Percentiles rank a stretch among this genome's conserved stretches.
These are phyloP conservation scores for Terebella lapidaria DNA, from an alignment of 2,888 invertebrate genomes.

Conservation along the genomic window DNA sequence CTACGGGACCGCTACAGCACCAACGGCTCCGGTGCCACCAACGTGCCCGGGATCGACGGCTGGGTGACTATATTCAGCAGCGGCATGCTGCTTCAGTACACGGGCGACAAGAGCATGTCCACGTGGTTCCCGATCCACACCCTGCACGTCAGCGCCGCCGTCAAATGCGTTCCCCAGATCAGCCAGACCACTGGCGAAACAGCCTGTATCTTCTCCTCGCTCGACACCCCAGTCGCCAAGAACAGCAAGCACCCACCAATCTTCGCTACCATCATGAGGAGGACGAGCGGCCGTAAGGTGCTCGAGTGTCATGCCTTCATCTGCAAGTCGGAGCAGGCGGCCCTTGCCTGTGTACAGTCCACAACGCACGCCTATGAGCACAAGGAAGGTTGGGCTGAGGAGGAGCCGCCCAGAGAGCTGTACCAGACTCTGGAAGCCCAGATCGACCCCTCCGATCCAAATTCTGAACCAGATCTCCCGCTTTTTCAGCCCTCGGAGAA, in stretches of 20 bases:
- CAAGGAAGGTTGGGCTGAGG: slow-evolving; percentile 26
- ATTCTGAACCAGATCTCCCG: slow-evolving; percentile 28
- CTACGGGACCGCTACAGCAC: slow-evolving; percentile 30
- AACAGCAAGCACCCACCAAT: slow-evolving; percentile 40
- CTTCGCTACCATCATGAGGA: slow-evolving; percentile 47
- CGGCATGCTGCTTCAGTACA: slow-evolving; percentile 85
- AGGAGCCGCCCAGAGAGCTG: slow-evolving; percentile 16
- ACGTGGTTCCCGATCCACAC: slow-evolving; percentile 49
- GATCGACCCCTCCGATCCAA: slow-evolving; percentile 18
- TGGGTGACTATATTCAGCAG: slow-evolving; percentile 97
- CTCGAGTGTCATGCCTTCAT: slow-evolving; percentile 52
- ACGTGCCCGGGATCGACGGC: slow-evolving; percentile 58
- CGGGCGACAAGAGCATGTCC: slow-evolving; percentile 53
- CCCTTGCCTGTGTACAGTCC: slow-evolving; percentile 92
- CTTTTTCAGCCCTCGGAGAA: slow-evolving; percentile 22
- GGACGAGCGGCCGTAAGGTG: slow-evolving; percentile 44
- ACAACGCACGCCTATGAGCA: slow-evolving; percentile 89
- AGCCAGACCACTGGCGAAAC: slow-evolving; percentile 28
- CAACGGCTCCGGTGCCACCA: slow-evolving; percentile 5
- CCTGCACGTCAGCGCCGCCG: slow-evolving; percentile 48
- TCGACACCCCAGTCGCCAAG: slow-evolving; percentile 38
- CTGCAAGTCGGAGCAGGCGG: slow-evolving; percentile 77
- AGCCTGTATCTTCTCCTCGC: slow-evolving; percentile 40
- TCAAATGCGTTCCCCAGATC: slow-evolving; percentile 36
- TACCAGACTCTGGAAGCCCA: slow-evolving; percentile 10